phyloP scores from a whole-genome alignment of 2,888 invertebrate genomes.

The Strigamia maritima region DNA sequence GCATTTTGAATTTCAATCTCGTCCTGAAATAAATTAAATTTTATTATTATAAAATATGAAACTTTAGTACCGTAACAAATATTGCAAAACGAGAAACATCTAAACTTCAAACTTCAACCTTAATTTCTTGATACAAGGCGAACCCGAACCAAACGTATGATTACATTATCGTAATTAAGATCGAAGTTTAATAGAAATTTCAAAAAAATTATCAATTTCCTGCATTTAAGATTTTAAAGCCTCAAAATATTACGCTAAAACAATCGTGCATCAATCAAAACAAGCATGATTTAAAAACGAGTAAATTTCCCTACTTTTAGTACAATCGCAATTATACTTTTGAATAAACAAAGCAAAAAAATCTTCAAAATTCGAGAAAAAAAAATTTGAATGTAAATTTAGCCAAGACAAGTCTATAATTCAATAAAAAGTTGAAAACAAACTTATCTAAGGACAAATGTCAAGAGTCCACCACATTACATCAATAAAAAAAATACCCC shows the following conservation, averaged over 20 bases:
- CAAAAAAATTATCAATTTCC: neutral
- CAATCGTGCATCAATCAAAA: no score
- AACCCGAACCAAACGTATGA: neutral
- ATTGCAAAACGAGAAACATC: neutral
- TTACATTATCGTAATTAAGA: neutral
- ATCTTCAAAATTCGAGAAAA: no score
- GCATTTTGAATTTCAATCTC: conserved; percentile 41
- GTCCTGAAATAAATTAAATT: conserved; percentile 36
- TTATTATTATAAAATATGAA: neutral
- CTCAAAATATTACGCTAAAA: neutral
- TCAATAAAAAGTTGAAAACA: no score
- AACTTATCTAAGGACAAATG: no score
- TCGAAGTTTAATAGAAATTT: neutral
- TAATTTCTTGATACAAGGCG: neutral
- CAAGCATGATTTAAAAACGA: no score
- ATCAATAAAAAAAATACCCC: no score
- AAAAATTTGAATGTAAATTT: no score
- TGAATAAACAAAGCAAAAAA: no score
- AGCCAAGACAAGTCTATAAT: no score
- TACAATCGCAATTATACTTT: no score
- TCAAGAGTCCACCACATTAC: no score
- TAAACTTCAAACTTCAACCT: neutral
- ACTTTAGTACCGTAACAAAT: neutral
- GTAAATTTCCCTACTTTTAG: no score
- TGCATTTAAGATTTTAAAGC: neutral